Evolutionary conservation across 92 coral and sea anemone genomes (phyloP), one percentile per base, ranked within the genome.

Genomic region (Pocillopora meandrina): DNA sequence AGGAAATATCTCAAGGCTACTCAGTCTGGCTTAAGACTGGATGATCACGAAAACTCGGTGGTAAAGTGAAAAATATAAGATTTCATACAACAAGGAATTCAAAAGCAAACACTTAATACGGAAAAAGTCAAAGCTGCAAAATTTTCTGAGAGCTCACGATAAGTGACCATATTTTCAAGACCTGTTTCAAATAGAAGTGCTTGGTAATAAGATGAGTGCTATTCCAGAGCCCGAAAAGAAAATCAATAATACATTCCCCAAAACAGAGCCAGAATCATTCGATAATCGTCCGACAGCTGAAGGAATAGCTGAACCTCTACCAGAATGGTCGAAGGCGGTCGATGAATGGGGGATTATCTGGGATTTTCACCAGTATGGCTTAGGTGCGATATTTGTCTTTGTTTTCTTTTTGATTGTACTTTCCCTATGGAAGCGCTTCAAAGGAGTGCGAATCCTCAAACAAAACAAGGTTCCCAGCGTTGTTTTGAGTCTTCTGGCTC

Each of bases 311-410:
- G 95, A 92, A 33, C 95, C 95, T 9, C 74, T 87, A 20, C 95
- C 95, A 61, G 91, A 92, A 61, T 92, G 95, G 95, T 72, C 88
- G 64, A 83, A 62, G 61, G 95, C 95, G 10, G 56, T 52, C 11
- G 59, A 68, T 19, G 86, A 84, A 60, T 92, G 95, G 95, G 95
- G 95, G 64, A 67, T 59, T 11, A 85, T 79, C 1, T 92, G 95
- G 95, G 85, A 83, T 8, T 71, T 92, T 56, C 92, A 92, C 71
- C 93, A 84, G 67, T 92, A 92, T 57, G 95, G 93, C 18, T 72
- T 92, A 18, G 95, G 95, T 2, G 69, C 75, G 1, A 14, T 90
- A 10, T 92, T 84, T 74, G 63, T 61, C 18, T 64, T 91, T 26
- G 36, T 82, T 18, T 72, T 87, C 33, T 0, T 88, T 17, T 17